phyloP scores from a whole-genome alignment of 2,797 vertebrate species.

The Peromyscus nudipes region DNA sequence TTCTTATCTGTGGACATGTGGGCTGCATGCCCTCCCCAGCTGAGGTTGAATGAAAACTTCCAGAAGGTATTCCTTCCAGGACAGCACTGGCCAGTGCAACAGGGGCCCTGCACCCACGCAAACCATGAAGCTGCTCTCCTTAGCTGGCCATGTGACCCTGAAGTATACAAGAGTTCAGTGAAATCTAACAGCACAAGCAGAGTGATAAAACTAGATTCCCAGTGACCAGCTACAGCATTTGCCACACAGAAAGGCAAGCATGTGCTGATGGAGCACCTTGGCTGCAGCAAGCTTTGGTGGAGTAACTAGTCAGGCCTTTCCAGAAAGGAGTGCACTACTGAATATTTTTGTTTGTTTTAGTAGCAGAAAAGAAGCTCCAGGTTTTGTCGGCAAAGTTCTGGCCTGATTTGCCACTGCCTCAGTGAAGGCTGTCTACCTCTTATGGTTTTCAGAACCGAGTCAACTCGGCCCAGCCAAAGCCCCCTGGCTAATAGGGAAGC shows the following conservation, averaged over 20 bases:
- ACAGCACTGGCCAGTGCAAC: neutral
- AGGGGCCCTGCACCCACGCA: neutral
- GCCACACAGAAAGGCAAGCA: no score
- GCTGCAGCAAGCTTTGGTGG: neutral
- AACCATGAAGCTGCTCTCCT: neutral
- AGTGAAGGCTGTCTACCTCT: neutral
- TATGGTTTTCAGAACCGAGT: neutral
- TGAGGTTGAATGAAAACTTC: neutral
- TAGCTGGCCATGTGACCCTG: neutral
- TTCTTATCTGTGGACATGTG: neutral
- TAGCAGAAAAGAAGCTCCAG: neutral
- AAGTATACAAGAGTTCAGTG: neutral
- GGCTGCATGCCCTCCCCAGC: neutral
- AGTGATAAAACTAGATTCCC: neutral
- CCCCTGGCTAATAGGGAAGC: neutral
- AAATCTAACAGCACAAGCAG: neutral
- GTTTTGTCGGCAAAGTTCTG: neutral
- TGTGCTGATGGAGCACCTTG: neutral
- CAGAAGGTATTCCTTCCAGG: neutral
- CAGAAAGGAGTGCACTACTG: neutral
- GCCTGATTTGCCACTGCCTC: neutral
- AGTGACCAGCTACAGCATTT: neutral
- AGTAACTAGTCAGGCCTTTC: neutral
- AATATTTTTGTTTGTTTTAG: neutral
- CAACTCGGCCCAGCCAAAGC: neutral